phyloP scores from a whole-genome alignment of 2,888 invertebrate species.

The Cynaeus angustus region DNA sequence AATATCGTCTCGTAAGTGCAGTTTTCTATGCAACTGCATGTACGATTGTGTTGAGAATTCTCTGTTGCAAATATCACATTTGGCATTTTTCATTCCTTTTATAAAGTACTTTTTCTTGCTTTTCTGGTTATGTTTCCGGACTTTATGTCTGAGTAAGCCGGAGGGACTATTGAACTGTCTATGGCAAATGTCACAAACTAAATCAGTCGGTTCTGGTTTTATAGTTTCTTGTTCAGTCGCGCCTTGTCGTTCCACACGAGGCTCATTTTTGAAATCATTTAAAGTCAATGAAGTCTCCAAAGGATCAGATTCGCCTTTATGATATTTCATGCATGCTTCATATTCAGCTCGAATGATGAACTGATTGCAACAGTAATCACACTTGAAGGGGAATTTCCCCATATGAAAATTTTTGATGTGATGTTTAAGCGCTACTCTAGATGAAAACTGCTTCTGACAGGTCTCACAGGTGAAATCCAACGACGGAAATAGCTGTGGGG shows the following conservation, averaged over 20 bases:
- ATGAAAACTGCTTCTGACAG: slow-evolving; percentile 64
- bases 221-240: slow-evolving; percentile 24
- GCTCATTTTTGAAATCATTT: slow-evolving; percentile 59
- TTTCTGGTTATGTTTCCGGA: slow-evolving; percentile 66
- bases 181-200: slow-evolving; percentile 63
- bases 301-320: slow-evolving; percentile 56
- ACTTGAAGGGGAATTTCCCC: slow-evolving; percentile 66
- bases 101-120: slow-evolving; percentile 67
- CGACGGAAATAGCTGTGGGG: slow-evolving; percentile 53
- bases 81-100: slow-evolving; percentile 69
- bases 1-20: slow-evolving; percentile 65
- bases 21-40: slow-evolving; percentile 67
- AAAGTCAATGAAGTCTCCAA: slow-evolving; percentile 64
- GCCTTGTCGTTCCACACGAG: not conserved
- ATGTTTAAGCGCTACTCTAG: slow-evolving; percentile 61
- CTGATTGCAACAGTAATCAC: slow-evolving; percentile 64
- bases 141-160: slow-evolving; percentile 66
- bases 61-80: slow-evolving; percentile 68
- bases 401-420: slow-evolving; percentile 67
- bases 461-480: slow-evolving; percentile 61
- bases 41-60: slow-evolving; percentile 69
- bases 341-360: slow-evolving; percentile 63
- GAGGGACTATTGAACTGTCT: slow-evolving; percentile 64
- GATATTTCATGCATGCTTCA: slow-evolving; percentile 62
- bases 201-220: slow-evolving; percentile 52